phyloP scores from a whole-genome alignment of 2,888 invertebrate genomes.

The Cheilosia variabilis region DNA sequence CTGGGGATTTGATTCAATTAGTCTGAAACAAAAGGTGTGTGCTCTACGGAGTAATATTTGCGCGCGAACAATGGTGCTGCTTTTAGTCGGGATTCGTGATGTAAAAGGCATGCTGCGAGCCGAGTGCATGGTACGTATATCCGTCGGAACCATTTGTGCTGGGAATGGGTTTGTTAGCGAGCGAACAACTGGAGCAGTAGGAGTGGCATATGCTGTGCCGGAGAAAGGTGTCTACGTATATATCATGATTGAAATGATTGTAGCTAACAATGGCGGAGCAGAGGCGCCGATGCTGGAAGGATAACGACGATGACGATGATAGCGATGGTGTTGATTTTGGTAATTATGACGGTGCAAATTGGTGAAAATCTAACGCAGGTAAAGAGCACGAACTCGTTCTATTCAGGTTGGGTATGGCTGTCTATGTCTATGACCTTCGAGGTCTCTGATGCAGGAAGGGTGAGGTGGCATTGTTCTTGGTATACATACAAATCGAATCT shows the following conservation, averaged over 20 bases:
- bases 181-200: conserved; percentile 11
- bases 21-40: conserved; percentile 71
- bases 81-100: conserved; percentile 24
- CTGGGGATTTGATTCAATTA: conserved; percentile 74
- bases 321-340: conserved; percentile 25
- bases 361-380: background rate
- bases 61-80: conserved; percentile 26
- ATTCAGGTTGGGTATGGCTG: too few relatives aligned
- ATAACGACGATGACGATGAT: conserved; percentile 38
- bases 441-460: too few relatives aligned
- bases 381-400: too few relatives aligned
- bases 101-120: background rate
- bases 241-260: conserved; percentile 47
- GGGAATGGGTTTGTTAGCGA: conserved; percentile 45
- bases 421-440: too few relatives aligned
- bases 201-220: conserved; percentile 24
- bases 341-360: conserved; percentile 22
- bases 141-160: conserved; percentile 20
- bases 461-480: too few relatives aligned
- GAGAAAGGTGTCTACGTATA: conserved; percentile 11
- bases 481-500: too few relatives aligned
- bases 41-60: conserved; percentile 55
- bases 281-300: background rate
- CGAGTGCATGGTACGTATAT: conserved; percentile 12
- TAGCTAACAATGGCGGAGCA: background rate